Conservation (phyloP, 2,113 vertebrate genomes). For the Hemicordylus capensis region DNA sequence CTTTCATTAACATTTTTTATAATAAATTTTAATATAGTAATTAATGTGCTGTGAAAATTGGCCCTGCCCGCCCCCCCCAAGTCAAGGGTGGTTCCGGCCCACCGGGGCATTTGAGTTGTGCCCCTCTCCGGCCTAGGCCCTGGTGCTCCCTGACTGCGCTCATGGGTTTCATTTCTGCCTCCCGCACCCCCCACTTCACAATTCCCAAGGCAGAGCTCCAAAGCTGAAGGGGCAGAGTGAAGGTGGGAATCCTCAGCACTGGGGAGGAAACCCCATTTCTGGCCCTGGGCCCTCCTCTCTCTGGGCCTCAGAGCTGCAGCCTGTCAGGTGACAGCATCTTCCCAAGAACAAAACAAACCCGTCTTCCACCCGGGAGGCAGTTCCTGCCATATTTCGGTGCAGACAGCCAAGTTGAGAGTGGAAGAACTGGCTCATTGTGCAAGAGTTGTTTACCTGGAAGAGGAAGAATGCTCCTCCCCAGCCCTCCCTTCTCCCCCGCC, state of each 20-base stretch:
- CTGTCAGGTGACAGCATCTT: background rate
- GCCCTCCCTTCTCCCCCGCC: background rate
- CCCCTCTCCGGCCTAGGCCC: too few relatives aligned
- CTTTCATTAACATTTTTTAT: too few relatives aligned
- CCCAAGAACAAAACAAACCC: background rate
- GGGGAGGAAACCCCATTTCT: background rate
- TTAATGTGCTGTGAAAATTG: too few relatives aligned
- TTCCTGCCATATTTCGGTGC: background rate
- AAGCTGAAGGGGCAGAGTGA: background rate
- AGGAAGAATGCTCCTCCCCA: background rate
- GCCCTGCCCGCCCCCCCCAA: too few relatives aligned
- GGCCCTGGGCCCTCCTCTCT: background rate
- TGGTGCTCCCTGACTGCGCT: too few relatives aligned
- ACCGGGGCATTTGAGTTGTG: too few relatives aligned
- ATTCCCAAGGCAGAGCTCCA: background rate
- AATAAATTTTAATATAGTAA: too few relatives aligned
- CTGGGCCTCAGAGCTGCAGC: background rate
- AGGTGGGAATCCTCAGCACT: background rate
- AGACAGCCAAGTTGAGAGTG: constrained; percentile 16
- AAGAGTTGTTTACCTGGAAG: constrained; percentile 70
- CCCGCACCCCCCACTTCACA: too few relatives aligned
- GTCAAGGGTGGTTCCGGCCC: too few relatives aligned
- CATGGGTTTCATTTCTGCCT: too few relatives aligned
- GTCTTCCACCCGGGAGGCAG: background rate
- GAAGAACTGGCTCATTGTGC: constrained; percentile 65